These are phyloP conservation scores for Sinocyclocheilus anophthalmus DNA, from an alignment of 2,113 vertebrate genomes.

Conservation along the genomic window DNA sequence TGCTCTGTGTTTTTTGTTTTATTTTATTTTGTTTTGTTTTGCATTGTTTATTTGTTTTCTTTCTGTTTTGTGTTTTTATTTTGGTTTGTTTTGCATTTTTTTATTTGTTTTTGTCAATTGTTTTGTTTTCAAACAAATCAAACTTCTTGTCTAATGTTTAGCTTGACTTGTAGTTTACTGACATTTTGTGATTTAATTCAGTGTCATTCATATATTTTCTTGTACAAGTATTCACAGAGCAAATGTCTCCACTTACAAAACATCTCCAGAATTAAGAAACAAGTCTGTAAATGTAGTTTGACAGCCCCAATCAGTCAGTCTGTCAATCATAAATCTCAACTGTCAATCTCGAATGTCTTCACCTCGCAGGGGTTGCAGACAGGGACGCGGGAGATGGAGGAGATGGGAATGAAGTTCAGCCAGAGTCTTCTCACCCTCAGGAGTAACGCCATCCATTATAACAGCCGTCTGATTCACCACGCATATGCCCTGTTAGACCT, in stretches of 20 bases:
- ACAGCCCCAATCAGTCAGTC: neutral
- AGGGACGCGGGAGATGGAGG: slow-evolving; percentile 85
- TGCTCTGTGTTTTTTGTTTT: too few relatives aligned
- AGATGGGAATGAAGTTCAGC: slow-evolving; percentile 92
- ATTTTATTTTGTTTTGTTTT: too few relatives aligned
- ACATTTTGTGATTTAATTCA: neutral
- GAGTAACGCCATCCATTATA: slow-evolving; percentile 76
- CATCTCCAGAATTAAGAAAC: neutral
- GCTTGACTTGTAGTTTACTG: neutral
- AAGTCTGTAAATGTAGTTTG: neutral
- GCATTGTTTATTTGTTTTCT: too few relatives aligned
- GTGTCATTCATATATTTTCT: neutral
- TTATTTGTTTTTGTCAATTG: too few relatives aligned
- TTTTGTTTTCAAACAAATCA: neutral
- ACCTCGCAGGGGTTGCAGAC: slow-evolving; percentile 83
- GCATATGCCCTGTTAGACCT: slow-evolving; percentile 70
- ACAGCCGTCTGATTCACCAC: slow-evolving; percentile 71
- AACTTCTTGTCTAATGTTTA: neutral
- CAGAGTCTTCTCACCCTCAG: slow-evolving; percentile 84
- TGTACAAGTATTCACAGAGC: neutral
- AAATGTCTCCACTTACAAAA: neutral
- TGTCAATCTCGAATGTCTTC: slow-evolving; percentile 10
- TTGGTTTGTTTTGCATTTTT: too few relatives aligned
- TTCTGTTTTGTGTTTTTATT: too few relatives aligned
- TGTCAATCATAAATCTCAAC: neutral